Base-by-base conservation (phyloP, 2,888 invertebrate genomes). In the Elysia crispata region DNA sequence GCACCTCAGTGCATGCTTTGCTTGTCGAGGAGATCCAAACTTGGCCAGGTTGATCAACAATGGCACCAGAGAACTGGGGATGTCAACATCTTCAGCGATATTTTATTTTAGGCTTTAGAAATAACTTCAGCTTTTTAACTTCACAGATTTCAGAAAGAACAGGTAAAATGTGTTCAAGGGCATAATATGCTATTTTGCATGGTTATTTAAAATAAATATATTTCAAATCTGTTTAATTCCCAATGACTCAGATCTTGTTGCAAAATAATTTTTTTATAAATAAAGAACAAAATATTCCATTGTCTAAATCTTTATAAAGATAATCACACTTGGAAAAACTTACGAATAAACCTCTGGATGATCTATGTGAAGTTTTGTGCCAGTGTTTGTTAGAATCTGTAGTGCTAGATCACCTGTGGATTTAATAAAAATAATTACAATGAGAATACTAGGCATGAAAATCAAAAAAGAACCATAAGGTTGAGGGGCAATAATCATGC, bases 1-100 rank as follows among this genome's bases (percentile, higher is more conserved):
- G 92, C 98, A 98, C 86, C 97, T 95, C 82, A 99, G 96, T 3
- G 98, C 98, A 89, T 98, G 97, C 93, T 99, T 99, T 8, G 98
- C 97, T 92, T 98, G 98, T 92, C 98, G 98, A 0, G 97, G 96
- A 3, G 97, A 96, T 18, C 98, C 98, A 66, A 95, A 95, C 88
- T 96, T 95, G 0, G 97, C 96, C 91, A 97, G 95, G 77, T 95
- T 95, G 90, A 96, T 96, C 92, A 98, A 96, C 74, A 97, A 94
- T 0, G 97, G 96, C 50, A 96, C 95, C 90, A 98, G 92, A 83
- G 95, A 94, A 73, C 96, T 95, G 87, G 20, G 87, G 85, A 57
- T 3, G 41, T 41, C 41, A 41, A 41, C 3, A 41, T 41, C 75
- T 41, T 11, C 41, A 41, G 41, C 11, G 3, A 41, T 41, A 41